phyloP scores from a whole-genome alignment of 1,140 invertebrate genomes.

The Sipha flava region DNA sequence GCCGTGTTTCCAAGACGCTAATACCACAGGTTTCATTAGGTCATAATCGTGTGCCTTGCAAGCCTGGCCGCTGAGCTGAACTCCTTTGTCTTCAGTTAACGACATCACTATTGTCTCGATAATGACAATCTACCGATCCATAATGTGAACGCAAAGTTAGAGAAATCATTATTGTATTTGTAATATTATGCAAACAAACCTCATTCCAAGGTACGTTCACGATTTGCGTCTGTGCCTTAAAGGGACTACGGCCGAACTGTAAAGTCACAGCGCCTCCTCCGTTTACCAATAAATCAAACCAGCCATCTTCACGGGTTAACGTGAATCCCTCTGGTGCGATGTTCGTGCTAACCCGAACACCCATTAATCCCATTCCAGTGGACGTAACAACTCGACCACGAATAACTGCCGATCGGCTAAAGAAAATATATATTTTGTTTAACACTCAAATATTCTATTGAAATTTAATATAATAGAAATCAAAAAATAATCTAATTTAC shows the following conservation, averaged over 20 bases:
- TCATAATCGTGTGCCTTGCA: slow-evolving; percentile 89
- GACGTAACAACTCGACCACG: slow-evolving; percentile 84
- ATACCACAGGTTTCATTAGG: slow-evolving; percentile 82
- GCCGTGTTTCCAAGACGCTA: slow-evolving; percentile 93
- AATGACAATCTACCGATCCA: slow-evolving; percentile 63
- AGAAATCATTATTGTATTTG: neutral
- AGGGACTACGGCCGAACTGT: slow-evolving; percentile 86
- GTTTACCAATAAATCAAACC: slow-evolving; percentile 95
- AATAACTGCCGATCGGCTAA: slow-evolving; percentile 90
- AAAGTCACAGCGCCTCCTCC: slow-evolving; percentile 91
- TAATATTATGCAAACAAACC: slow-evolving; percentile 47
- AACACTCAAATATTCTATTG: neutral
- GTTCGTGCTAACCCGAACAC: slow-evolving; percentile 85
- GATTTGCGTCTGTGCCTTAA: slow-evolving; percentile 78
- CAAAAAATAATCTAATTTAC: slow-evolving; percentile 23
- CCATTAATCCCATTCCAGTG: slow-evolving; percentile 83
- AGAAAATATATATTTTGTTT: slow-evolving; percentile 37
- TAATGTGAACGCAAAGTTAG: neutral
- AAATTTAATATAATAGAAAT: neutral
- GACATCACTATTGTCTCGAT: slow-evolving; percentile 82
- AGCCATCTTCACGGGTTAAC: slow-evolving; percentile 78
- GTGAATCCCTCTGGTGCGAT: slow-evolving; percentile 88
- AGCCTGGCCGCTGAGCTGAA: slow-evolving; percentile 55
- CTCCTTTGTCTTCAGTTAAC: slow-evolving; percentile 64
- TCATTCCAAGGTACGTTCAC: slow-evolving; percentile 96